Conservation (phyloP, 2,113 vertebrate species). For the Pangasianodon gigas region DNA sequence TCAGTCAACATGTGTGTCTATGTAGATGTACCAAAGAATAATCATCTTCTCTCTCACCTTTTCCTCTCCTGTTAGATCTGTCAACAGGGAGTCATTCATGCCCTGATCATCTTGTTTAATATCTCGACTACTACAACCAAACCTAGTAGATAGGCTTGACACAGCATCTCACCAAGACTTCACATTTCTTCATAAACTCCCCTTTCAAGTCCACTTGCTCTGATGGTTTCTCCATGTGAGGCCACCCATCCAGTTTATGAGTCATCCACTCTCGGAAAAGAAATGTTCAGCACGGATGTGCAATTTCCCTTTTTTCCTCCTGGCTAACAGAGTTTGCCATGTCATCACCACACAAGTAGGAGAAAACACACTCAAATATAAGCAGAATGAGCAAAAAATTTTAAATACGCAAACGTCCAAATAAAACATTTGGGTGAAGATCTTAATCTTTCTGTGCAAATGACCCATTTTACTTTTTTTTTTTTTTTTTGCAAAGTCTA, state of each 20-base stretch:
- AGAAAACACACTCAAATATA: background rate
- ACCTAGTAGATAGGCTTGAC: background rate
- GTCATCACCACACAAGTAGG: background rate
- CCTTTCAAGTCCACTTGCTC: constrained; percentile 1
- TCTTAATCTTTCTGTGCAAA: background rate
- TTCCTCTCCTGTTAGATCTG: constrained; percentile 3
- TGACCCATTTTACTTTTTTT: background rate
- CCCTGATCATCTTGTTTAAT: background rate
- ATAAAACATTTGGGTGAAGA: background rate
- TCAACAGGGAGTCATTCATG: constrained; percentile 2
- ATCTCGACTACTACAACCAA: background rate
- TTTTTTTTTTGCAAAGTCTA: background rate
- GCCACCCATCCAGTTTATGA: constrained; percentile 18
- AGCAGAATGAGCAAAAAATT: background rate
- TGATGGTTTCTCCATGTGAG: constrained; percentile 7
- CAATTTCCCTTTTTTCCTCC: background rate
- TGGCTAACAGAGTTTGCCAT: background rate
- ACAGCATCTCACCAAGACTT: constrained; percentile 3
- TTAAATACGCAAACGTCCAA: background rate
- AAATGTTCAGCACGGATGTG: background rate
- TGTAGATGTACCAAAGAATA: background rate
- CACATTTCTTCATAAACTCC: constrained; percentile 1
- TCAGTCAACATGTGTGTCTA: background rate
- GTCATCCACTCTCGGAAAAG: background rate
- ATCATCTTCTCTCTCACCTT: background rate